Percentiles rank a stretch among this genome's conserved stretches.
Conservation (phyloP, 1,140 invertebrate genomes). For the Drosophila punjabiensis region DNA sequence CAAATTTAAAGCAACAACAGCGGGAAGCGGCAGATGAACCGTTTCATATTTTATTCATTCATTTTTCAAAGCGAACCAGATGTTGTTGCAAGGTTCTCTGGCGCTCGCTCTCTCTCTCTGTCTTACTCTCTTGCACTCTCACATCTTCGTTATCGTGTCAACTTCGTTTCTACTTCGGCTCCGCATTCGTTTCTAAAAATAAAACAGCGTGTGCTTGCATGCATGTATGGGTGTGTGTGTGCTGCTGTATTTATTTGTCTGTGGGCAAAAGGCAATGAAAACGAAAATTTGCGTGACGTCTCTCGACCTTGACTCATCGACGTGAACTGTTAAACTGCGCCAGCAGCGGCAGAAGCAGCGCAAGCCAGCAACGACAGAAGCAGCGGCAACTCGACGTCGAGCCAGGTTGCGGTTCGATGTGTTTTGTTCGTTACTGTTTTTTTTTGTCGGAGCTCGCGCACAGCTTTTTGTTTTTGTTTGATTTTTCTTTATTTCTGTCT, state of each 20-base stretch:
- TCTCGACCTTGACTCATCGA: constrained; percentile 85
- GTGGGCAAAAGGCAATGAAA: constrained; percentile 82
- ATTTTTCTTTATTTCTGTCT: constrained; percentile 28
- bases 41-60: constrained; percentile 37
- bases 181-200: constrained; percentile 70
- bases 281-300: constrained; percentile 85
- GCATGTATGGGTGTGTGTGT: constrained; percentile 29
- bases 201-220: constrained; percentile 58
- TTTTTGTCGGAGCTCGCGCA: constrained; percentile 11
- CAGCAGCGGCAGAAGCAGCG: constrained; percentile 50
- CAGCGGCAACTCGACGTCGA: constrained; percentile 47
- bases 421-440: constrained; percentile 9
- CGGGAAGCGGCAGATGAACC: constrained; percentile 9
- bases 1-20: constrained; percentile 27
- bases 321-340: constrained; percentile 82
- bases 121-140: constrained; percentile 26
- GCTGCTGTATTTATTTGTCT: constrained; percentile 59
- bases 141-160: constrained; percentile 20
- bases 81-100: constrained; percentile 16
- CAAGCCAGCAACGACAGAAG: constrained; percentile 24
- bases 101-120: constrained; percentile 22
- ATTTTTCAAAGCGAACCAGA: constrained; percentile 35
- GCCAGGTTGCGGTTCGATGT: constrained; percentile 56
- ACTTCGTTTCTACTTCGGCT: constrained; percentile 51
- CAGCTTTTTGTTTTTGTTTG: constrained; percentile 15